These are phyloP conservation scores for Hippocampus barbouri DNA, from an alignment of 2,113 vertebrate genomes.

Conservation along the genomic window DNA sequence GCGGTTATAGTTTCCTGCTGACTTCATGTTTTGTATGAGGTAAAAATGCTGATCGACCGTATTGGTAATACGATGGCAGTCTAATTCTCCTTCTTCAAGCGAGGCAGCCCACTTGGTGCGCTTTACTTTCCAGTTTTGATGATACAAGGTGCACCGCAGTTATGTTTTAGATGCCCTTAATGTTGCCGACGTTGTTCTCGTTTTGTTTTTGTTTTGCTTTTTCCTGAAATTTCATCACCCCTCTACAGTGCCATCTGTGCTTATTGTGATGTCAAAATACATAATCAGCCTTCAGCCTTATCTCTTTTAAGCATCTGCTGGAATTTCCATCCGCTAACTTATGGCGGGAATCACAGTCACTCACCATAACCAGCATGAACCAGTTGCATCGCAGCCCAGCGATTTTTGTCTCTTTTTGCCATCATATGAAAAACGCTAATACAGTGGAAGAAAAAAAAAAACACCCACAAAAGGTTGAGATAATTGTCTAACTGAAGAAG, in stretches of 20 bases:
- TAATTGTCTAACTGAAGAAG: neutral
- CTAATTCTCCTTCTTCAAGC: slow-evolving; percentile 31
- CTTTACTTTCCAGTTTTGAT: neutral
- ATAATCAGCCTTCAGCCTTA: slow-evolving; percentile 37
- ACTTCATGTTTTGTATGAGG: slow-evolving; percentile 1
- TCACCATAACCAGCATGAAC: neutral
- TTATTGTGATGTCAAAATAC: slow-evolving; percentile 32
- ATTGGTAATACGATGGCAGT: slow-evolving; percentile 25
- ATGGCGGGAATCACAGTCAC: neutral
- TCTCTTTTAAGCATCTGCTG: slow-evolving; percentile 32
- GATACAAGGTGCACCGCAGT: neutral
- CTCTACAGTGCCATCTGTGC: slow-evolving; percentile 40
- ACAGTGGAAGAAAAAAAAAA: neutral
- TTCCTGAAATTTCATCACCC: slow-evolving; percentile 7
- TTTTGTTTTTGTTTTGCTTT: slow-evolving; percentile 11
- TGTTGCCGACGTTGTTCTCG: slow-evolving; percentile 16
- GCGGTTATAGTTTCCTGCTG: slow-evolving; percentile 12
- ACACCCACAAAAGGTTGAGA: neutral
- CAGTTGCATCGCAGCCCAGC: neutral
- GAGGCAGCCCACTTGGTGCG: slow-evolving; percentile 22
- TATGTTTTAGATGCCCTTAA: neutral
- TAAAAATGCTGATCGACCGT: slow-evolving; percentile 12
- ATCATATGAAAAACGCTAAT: neutral
- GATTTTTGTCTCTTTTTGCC: neutral
- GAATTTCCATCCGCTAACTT: neutral